Base-by-base conservation (phyloP, 1,140 invertebrate genomes). In the Drosophila suzukii region DNA sequence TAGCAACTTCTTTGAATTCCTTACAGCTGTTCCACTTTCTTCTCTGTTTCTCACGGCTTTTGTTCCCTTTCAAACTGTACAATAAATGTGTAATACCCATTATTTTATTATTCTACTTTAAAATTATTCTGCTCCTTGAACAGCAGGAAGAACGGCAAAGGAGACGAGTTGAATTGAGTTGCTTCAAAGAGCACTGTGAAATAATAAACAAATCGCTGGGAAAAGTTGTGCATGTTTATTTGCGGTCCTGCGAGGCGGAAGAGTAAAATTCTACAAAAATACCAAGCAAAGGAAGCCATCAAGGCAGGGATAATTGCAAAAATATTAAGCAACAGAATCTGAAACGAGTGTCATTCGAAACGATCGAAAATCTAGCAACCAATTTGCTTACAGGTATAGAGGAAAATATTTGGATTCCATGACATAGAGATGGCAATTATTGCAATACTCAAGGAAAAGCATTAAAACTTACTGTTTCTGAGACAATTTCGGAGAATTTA, bases 151-250 rank as follows among this genome's bases (percentile, higher is more conserved):
- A 24, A 55, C 27, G 46, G 56, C 15, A 58, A 38, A 20, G 13
- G 17, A 11, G n/a, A 56, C 10, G 43, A 36, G 43, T 27, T 63
- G 53, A 58, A 70, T 71, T 56, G 46, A 47, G 56, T 43, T 60
- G 70, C 82, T 88, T 73, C 78, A 88, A 60, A 63, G 78, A 81
- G 78, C 82, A 82, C 55, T 66, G 58, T 58, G 53, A 63, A 82
- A 85, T 81, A 85, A 88, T 88, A 73, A 88, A 85, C 78, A 88
- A 83, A 85, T 88, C 76, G 61, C 46, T 73, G 76, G 73, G 62
- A 88, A 73, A 88, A 85, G 24, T 76, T 59, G 24, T 65, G 12
- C 50, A 65, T 60, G 70, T 73, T 73, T 73, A 72, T 73, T 72
- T 73, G 41, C 41, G 15, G 38, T 39, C 32, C 72, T 71, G 10